Conservation (phyloP, 2,113 vertebrate genomes). For the Hylia prasina region DNA sequence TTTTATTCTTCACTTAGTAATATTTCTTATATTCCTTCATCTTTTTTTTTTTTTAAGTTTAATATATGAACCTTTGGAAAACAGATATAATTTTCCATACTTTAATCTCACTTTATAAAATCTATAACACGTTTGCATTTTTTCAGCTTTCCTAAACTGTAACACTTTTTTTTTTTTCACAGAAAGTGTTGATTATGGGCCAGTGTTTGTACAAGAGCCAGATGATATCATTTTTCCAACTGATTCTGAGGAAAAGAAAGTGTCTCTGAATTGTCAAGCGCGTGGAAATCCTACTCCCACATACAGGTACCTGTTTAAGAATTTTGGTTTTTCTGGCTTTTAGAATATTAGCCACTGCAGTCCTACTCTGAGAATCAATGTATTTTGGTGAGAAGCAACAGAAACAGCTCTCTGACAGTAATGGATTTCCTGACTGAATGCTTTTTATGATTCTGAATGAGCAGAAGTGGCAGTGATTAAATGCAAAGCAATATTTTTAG, state of each 20-base stretch:
- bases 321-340: background rate
- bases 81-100: background rate
- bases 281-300: constrained; percentile 82
- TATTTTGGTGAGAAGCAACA: background rate
- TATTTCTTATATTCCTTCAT: background rate
- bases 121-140: background rate
- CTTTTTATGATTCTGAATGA: background rate
- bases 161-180: background rate
- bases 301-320: constrained; percentile 80
- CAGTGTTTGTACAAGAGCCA: constrained; percentile 89
- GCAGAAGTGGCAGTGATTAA: background rate
- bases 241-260: constrained; percentile 90
- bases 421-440: background rate
- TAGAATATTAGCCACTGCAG: background rate
- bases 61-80: background rate
- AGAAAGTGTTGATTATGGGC: constrained; percentile 92
- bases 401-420: background rate
- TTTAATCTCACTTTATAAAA: background rate
- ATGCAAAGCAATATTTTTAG: background rate
- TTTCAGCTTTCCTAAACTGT: background rate
- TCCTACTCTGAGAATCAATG: background rate
- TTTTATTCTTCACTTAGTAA: background rate
- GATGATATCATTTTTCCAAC: constrained; percentile 85
- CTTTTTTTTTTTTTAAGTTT: background rate
- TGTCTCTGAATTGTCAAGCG: constrained; percentile 88